Evolutionary conservation across 1,140 invertebrate species (phyloP).

Genomic region (Limonius californicus): DNA sequence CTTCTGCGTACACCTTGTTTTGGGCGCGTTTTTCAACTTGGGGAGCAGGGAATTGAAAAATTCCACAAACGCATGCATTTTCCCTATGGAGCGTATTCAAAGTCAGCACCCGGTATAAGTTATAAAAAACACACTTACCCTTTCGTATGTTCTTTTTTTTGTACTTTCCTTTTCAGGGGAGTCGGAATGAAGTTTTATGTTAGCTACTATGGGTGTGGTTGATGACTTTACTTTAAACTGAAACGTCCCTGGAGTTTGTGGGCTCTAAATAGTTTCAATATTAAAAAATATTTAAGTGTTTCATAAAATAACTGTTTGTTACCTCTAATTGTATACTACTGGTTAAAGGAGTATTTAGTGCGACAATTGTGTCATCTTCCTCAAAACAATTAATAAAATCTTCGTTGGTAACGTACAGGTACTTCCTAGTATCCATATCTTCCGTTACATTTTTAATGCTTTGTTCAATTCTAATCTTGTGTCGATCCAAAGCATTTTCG

Average conservation of each 20-base stretch:
- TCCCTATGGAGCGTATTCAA: no score
- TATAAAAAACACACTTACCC: no score
- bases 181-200: conserved; percentile 15
- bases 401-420: conserved; percentile 74
- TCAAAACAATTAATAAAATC: conserved; percentile 71
- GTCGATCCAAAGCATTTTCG: conserved; percentile 73
- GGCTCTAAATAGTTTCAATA: no score
- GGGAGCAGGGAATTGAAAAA: no score
- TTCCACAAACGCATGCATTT: no score
- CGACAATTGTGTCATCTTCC: conserved; percentile 63
- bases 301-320: no score
- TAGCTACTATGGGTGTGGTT: conserved; percentile 32
- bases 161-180: background rate
- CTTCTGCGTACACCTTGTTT: no score
- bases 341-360: conserved; percentile 77
- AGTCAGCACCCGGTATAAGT: no score
- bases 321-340: conserved; percentile 58
- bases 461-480: conserved; percentile 76
- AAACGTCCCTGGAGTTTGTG: conserved; percentile 41
- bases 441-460: conserved; percentile 85
- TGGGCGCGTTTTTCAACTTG: no score
- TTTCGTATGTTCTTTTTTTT: conserved; percentile 8
- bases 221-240: conserved; percentile 37
- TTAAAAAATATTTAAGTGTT: no score
- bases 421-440: conserved; percentile 68